Conservation (phyloP, 92 coral and sea anemone species). For the Parazoanthus darwini region DNA sequence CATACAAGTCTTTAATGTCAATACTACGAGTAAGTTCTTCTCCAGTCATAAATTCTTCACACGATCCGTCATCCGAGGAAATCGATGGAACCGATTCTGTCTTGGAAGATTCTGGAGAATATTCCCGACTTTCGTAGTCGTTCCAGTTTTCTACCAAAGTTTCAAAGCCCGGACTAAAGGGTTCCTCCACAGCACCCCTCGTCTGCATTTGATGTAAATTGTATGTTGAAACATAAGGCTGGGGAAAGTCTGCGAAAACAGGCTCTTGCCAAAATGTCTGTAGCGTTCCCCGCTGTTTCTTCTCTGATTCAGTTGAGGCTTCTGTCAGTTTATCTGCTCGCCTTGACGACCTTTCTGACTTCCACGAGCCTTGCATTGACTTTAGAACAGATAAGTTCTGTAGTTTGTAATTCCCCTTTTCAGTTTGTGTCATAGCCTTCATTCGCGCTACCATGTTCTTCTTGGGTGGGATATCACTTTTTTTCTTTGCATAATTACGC, state of each 20-base stretch:
- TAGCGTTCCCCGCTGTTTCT: slow-evolving; percentile 62
- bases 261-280: slow-evolving; percentile 90
- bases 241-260: slow-evolving; percentile 48
- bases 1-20: slow-evolving; percentile 95
- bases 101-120: slow-evolving; percentile 47
- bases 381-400: slow-evolving; percentile 57
- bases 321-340: slow-evolving; percentile 4
- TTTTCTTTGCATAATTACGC: slow-evolving; percentile 79
- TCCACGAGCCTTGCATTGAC: slow-evolving; percentile 41
- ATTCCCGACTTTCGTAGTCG: slow-evolving; percentile 61
- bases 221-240: slow-evolving; percentile 50
- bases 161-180: slow-evolving; percentile 57
- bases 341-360: slow-evolving; percentile 30
- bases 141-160: slow-evolving; percentile 72
- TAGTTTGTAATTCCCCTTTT: slow-evolving; percentile 49
- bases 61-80: slow-evolving; percentile 66
- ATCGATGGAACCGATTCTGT: slow-evolving; percentile 70
- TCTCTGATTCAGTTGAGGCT: slow-evolving; percentile 19
- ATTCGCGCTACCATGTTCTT: slow-evolving; percentile 53
- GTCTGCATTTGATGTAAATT: slow-evolving; percentile 63
- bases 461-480: slow-evolving; percentile 52
- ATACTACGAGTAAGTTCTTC: slow-evolving; percentile 95
- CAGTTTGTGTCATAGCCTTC: slow-evolving; percentile 23
- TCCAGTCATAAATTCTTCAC: slow-evolving; percentile 94
- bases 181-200: slow-evolving; percentile 56